Conservation (phyloP, 2,797 vertebrate species). For the Karalla daura region DNA sequence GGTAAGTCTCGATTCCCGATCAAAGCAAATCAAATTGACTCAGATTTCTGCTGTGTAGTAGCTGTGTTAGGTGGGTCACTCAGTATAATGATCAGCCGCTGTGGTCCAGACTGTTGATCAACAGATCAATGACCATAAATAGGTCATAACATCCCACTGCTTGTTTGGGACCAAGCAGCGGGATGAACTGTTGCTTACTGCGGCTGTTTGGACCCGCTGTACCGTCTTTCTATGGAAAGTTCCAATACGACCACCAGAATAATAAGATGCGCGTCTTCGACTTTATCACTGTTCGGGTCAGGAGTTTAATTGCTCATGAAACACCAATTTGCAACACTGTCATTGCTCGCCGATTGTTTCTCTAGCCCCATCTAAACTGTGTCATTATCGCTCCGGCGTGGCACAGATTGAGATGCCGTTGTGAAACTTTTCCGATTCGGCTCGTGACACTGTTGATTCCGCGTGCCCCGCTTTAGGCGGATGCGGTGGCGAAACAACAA, state of each 20-base stretch:
- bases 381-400: not conserved
- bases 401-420: not conserved
- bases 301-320: not conserved
- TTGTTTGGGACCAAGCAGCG: too few relatives aligned
- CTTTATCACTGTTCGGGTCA: not conserved
- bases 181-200: too few relatives aligned
- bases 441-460: not conserved
- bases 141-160: too few relatives aligned
- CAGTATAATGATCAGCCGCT: not conserved
- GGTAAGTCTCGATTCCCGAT: slow-evolving; percentile 42
- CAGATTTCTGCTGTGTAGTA: too few relatives aligned
- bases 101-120: too few relatives aligned
- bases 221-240: too few relatives aligned
- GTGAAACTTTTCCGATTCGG: not conserved
- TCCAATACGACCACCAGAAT: too few relatives aligned
- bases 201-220: too few relatives aligned
- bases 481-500: not conserved
- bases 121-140: too few relatives aligned
- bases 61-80: not conserved
- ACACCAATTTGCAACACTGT: not conserved
- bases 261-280: not conserved
- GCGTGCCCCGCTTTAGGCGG: not conserved
- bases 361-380: not conserved
- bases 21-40: not conserved
- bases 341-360: not conserved